Evolutionary conservation across 2,113 vertebrate genomes (phyloP), one percentile per base, ranked within the genome.

Genomic region (Apistogramma diplotaenia): DNA sequence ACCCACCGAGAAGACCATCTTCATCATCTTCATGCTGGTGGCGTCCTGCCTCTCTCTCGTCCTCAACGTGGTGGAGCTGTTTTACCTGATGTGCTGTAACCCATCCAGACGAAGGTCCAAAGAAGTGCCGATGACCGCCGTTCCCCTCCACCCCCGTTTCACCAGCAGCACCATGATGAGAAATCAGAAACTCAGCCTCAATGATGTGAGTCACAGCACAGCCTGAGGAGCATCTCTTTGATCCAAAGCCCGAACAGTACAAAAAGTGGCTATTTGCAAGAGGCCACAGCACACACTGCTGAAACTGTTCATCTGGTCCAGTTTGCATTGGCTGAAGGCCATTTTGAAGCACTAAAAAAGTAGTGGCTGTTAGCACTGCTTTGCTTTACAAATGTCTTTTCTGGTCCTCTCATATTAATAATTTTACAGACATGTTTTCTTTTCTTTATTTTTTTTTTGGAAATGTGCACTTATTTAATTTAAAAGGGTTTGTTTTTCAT

Each of bases 1-100:
- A 25, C 98, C 98, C 85, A 99, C 97, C 0, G 98, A 99, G 91
- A 99, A 99, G 93, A 98, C 97, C 79, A 95, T 99, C 89, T 99
- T 99, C 94, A 98, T 99, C 93, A 81, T 96, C 90, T 96, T 96
- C 85, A 96, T 96, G 95, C 91, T 96, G 25, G 92, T 56, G 0
- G 59, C 94, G 90, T 95, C 97, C 60, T 98, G 97, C n/a, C 58
- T 98, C 25, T 98, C 98, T 0, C 92, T 99, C 65, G 62, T 96
- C 4, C 96, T 99, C 89, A 99, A 99, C 33, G 93, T 99, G 86
- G 92, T 94, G 12, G 98, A 99, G 94, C 95, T 99, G 60, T 96
- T 98, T 93, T 97, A 98, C 92, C 92, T 99, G 93, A 8, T 72
- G 2, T 95, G 84, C 16, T 59, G 16, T 2, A 79, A 84, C 12